These are phyloP conservation scores for Dromius quadrimaculatus DNA, from an alignment of 2,888 invertebrate species.

Conservation along the genomic window DNA sequence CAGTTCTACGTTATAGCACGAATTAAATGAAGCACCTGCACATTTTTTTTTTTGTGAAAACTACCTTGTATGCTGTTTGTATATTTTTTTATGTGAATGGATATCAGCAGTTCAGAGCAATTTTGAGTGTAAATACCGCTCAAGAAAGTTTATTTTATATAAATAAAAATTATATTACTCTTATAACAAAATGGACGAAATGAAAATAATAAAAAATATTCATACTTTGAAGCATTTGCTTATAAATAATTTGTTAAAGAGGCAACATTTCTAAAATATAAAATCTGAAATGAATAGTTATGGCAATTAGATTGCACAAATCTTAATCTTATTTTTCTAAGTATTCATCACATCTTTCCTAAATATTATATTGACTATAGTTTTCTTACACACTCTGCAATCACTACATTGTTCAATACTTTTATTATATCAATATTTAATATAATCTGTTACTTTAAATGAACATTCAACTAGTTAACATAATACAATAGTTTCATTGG, in stretches of 20 bases:
- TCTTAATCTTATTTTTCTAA: conserved; percentile 37
- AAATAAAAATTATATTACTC: conserved; percentile 39
- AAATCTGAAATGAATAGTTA: conserved; percentile 41
- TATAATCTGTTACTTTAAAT: conserved; percentile 21
- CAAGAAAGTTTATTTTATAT: conserved; percentile 7
- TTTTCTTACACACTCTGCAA: conserved; percentile 47
- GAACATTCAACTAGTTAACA: conserved; percentile 26
- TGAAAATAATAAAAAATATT: conserved; percentile 32
- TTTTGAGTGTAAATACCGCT: no score
- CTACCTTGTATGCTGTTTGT: no score
- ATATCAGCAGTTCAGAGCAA: no score
- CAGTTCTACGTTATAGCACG: no score
- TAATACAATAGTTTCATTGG: conserved; percentile 43
- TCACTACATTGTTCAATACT: conserved; percentile 44
- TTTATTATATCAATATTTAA: conserved; percentile 38
- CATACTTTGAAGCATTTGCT: conserved; percentile 29
- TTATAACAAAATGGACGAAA: conserved; percentile 42
- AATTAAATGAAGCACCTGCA: no score
- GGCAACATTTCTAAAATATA: conserved; percentile 44
- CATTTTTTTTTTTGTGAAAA: no score
- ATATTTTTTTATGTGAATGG: no score
- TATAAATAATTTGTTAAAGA: conserved; percentile 36
- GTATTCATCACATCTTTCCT: conserved; percentile 49
- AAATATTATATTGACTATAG: conserved; percentile 51
- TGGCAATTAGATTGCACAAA: conserved; percentile 43